Base-by-base conservation (phyloP, 1,140 invertebrate genomes). In the Diorhabda elongata region DNA sequence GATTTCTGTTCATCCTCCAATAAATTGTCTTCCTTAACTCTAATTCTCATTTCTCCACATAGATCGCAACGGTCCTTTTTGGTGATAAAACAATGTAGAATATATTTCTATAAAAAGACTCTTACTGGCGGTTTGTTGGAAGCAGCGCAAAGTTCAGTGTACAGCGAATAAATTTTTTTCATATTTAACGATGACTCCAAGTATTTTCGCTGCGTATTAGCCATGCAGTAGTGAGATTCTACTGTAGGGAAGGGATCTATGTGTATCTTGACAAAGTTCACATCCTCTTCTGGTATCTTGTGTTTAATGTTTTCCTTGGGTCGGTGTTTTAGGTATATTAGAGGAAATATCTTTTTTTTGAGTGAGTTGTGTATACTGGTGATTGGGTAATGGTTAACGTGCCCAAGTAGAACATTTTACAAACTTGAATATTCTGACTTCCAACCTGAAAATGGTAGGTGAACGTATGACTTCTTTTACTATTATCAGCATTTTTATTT, bases 51-150 rank as follows among this genome's bases (percentile, higher is more conserved):
- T 63, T 71, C 52, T 66, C 71, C 66, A 59, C 73, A 74, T n/a
- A 69, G 2, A 69, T 74, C 64, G 63, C 71, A 74, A 3, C 65
- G 44, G 57, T 71, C 69, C 59, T 73, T 71, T 71, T 75, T 75
- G 6, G 72, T 26, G 26, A 70, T 4, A 56, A 58, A 52, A 68
- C 5, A 5, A 52, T 52, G 45, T 57, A 70, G 70, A 61, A 66
- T 59, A 11, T 59, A 7, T 43, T 57, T 26, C 6, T 66, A 66
- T 58, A 66, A 66, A 44, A 57, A 66, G 41, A 58, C 64, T 58
- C 59, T 66, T 42, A 66, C 64, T 5, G 64, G 64, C 41, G 5
- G 5, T 41, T n/a, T 66, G 4, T 58, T 4, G n/a, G 42, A 7
- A 43, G 7, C 6, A 4, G 4, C 3, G 4, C 52, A 58, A 43